Evolutionary conservation across 2,888 invertebrate genomes (phyloP).

Genomic region (Junonia oenone): DNA sequence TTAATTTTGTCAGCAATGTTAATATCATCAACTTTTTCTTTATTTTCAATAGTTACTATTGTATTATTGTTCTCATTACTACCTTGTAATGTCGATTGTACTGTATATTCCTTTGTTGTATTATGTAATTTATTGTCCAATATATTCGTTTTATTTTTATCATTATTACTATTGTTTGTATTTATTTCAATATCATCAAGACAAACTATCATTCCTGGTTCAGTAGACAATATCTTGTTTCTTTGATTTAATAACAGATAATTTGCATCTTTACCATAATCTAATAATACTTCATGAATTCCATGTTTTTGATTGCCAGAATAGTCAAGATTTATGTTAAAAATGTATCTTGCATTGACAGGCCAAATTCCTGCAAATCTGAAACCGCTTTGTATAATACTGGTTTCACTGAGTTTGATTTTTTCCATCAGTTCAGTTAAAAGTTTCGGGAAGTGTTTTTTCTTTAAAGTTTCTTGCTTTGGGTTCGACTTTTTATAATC

Average conservation of each 20-base stretch:
- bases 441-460: slow-evolving; percentile 16
- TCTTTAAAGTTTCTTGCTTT: not conserved
- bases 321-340: slow-evolving; percentile 14
- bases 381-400: slow-evolving; percentile 26
- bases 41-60: no score
- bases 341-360: slow-evolving; percentile 14
- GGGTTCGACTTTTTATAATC: slow-evolving; percentile 4
- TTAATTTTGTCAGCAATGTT: no score
- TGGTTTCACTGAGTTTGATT: not conserved
- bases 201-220: not conserved
- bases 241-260: not conserved
- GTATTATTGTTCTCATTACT: no score
- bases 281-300: not conserved
- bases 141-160: no score
- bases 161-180: no score
- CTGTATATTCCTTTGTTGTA: no score
- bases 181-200: slow-evolving; percentile 28
- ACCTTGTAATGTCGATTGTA: no score
- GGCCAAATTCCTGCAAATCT: slow-evolving; percentile 22
- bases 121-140: no score
- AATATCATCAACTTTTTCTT: no score
- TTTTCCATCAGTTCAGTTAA: slow-evolving; percentile 19
- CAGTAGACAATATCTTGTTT: not conserved
- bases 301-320: not conserved
- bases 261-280: not conserved